Base-by-base conservation (phyloP, 2,797 vertebrate genomes). In the Ctenopoma kingsleyae region DNA sequence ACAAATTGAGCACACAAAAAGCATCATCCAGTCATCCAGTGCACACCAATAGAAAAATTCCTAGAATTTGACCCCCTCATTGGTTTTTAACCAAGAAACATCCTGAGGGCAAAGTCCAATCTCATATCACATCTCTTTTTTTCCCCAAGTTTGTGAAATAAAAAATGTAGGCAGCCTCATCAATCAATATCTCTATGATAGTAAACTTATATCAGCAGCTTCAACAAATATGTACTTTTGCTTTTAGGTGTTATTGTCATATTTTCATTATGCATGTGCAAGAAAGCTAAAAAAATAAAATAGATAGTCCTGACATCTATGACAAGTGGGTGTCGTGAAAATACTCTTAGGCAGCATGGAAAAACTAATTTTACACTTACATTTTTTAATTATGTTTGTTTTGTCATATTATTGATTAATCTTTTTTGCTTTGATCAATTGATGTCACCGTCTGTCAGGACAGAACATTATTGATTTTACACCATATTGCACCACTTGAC, bases 401-500 rank as follows among this genome's bases (percentile, higher is more conserved):
- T 51, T 76, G 38, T 65, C 35, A 66, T 57, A 50, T 71, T 52
- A 85, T 83, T 57, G 71, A 90, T 85, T 40, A 15, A 76, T 74
- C 54, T 67, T 81, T 84, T 52, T 70, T 65, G 80, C 51, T 79
- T 80, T 71, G 82, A 88, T 87, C 30, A 80, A 87, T 80, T 64
- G 76, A 78, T 88, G 74, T 75, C 66, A 79, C 69, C 69, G 66
- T 32, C 30, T 76, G 68, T 72, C 77, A 72, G 76, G 74, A 80
- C 55, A 78, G 52, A 69, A 61, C 68, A 50, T 12, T 51, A 89
- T 87, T 78, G 80, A 90, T 80, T 84, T 63, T 22, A 59, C 51
- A 48, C 48, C 22, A 67, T 64, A 71, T 74, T 47, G 67, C 70
- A 80, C 8, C 25, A 69, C 86, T 74, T 82, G 79, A 87, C 81